Percentiles rank a stretch among this genome's conserved stretches.
phyloP scores from a whole-genome alignment of 2,797 vertebrate genomes.

The Loris lydekkerianus region DNA sequence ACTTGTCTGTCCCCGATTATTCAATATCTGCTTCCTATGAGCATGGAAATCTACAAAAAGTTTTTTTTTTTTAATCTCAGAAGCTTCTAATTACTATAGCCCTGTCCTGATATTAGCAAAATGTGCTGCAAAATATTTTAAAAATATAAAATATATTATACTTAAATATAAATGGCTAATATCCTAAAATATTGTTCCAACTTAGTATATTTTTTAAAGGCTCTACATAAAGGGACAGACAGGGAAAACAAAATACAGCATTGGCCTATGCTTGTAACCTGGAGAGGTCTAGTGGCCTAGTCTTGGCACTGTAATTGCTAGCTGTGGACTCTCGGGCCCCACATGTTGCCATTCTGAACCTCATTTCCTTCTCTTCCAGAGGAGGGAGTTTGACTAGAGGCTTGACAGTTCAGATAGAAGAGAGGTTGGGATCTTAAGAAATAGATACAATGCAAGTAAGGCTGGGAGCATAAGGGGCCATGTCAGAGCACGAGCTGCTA shows the following conservation, averaged over 20 bases:
- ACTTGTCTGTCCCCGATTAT: not conserved
- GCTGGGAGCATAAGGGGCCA: not conserved
- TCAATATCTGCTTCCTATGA: not conserved
- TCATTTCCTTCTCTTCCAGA: slow-evolving; percentile 13
- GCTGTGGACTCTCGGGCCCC: not conserved
- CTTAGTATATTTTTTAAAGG: not conserved
- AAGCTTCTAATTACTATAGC: not conserved
- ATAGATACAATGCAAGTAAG: not conserved
- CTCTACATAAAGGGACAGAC: not conserved
- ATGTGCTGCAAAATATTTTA: not conserved
- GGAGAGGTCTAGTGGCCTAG: not conserved
- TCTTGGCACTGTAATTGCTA: not conserved
- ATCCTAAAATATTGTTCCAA: not conserved
- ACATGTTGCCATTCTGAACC: not conserved
- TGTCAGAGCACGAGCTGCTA: not conserved
- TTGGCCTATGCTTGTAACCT: not conserved
- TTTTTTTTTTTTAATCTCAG: not conserved
- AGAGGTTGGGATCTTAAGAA: not conserved
- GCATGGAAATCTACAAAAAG: not conserved
- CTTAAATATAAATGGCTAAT: not conserved
- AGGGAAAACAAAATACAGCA: not conserved
- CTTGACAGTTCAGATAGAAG: not conserved
- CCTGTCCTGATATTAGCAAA: not conserved
- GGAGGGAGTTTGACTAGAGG: not conserved
- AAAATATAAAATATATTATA: not conserved